Evolutionary conservation across 2,113 vertebrate genomes (phyloP).

Genomic region (Sander lucioperca): DNA sequence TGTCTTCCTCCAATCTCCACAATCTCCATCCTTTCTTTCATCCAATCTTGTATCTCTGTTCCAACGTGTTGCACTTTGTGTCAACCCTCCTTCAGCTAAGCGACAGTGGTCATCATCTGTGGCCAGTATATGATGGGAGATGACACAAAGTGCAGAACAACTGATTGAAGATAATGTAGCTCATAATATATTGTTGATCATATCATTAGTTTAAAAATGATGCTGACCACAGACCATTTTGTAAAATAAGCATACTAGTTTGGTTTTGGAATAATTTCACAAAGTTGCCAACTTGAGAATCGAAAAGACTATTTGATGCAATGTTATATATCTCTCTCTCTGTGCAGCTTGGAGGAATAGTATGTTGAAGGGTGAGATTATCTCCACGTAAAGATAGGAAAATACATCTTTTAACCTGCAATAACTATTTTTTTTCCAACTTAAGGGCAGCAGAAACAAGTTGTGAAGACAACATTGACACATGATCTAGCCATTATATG

Average conservation of each 20-base stretch:
- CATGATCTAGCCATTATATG: neutral
- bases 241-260: neutral
- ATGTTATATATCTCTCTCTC: neutral
- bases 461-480: neutral
- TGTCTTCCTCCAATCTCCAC: constrained; percentile 73
- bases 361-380: neutral
- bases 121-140: neutral
- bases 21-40: constrained; percentile 67
- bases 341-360: neutral
- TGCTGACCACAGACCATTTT: neutral
- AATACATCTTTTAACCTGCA: neutral
- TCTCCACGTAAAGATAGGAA: neutral
- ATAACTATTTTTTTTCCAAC: neutral
- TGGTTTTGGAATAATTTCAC: constrained; percentile 1
- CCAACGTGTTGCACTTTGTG: constrained; percentile 40
- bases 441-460: neutral
- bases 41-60: constrained; percentile 54
- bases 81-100: constrained; percentile 36
- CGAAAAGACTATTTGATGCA: neutral
- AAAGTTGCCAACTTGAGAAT: neutral
- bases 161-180: constrained; percentile 11
- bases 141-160: too few relatives aligned
- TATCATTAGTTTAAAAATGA: constrained; percentile 13
- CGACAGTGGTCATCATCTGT: constrained; percentile 36
- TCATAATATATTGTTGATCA: constrained; percentile 13